Evolutionary conservation across 2,888 invertebrate genomes (phyloP).

Genomic region (Geotrupes spiniger): DNA sequence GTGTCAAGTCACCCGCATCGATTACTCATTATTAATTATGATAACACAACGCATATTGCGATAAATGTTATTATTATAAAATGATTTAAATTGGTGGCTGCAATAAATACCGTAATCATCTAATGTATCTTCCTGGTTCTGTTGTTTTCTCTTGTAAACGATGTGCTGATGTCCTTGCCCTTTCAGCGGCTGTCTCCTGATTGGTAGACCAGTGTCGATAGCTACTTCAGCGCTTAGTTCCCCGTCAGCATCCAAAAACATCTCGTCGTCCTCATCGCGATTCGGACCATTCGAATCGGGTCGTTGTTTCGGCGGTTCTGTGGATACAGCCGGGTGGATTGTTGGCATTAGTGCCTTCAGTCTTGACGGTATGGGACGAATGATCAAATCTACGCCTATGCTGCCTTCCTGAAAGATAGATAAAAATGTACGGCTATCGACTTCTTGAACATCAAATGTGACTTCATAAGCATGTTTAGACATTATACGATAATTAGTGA

Average conservation of each 20-base stretch:
- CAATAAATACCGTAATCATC: conserved; percentile 72
- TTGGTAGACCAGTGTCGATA: conserved; percentile 62
- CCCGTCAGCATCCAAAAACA: conserved; percentile 67
- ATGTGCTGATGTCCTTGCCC: conserved; percentile 59
- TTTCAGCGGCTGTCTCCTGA: conserved; percentile 42
- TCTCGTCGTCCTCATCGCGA: conserved; percentile 59
- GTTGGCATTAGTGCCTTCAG: conserved; percentile 43
- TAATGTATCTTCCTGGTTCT: conserved; percentile 59
- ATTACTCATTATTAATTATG: no score
- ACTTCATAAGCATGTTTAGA: no score
- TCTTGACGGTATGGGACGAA: conserved; percentile 78
- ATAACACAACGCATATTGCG: no score
- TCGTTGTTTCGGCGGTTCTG: conserved; percentile 30
- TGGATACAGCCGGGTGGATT: neutral
- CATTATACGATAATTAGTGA: no score
- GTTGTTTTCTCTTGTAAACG: conserved; percentile 66
- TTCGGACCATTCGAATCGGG: conserved; percentile 20
- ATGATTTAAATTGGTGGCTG: no score
- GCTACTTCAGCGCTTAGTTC: conserved; percentile 63
- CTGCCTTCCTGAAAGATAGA: conserved; percentile 82
- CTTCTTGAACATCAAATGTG: no score
- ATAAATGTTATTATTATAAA: no score
- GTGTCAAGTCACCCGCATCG: no score
- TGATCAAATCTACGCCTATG: conserved; percentile 84
- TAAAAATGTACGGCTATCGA: no score